phyloP scores from a whole-genome alignment of 2,113 vertebrate genomes.

The Pelecanus crispus region DNA sequence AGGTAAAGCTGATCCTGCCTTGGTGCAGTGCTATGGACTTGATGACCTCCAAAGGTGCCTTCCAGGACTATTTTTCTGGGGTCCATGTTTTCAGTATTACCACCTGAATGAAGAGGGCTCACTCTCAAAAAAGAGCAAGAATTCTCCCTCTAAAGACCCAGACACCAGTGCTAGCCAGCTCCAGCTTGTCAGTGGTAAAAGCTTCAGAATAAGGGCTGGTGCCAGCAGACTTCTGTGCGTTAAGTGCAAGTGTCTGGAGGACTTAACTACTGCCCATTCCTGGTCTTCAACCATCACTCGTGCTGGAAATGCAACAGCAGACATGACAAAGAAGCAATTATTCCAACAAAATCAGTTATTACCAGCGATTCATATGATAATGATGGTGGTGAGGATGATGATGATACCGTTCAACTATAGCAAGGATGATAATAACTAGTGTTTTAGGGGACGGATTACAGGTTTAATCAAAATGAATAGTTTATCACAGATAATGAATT shows the following conservation, averaged over 20 bases:
- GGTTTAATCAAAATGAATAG: constrained; percentile 62
- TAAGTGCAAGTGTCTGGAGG: background rate
- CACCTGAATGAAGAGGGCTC: background rate
- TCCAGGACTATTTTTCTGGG: background rate
- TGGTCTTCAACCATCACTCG: constrained; percentile 10
- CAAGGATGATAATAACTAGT: constrained; percentile 57
- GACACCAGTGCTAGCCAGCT: background rate
- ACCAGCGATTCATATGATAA: constrained; percentile 66
- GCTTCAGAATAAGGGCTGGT: background rate
- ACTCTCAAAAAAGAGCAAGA: background rate
- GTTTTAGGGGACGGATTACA: constrained; percentile 45
- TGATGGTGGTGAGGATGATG: constrained; percentile 54
- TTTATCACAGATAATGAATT: constrained; percentile 61
- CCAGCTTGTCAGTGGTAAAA: background rate
- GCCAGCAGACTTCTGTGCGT: background rate
- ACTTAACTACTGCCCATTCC: constrained; percentile 30
- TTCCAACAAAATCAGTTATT: constrained; percentile 64
- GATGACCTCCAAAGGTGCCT: background rate
- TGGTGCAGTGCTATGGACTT: background rate
- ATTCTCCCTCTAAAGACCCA: background rate
- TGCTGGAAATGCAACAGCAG: constrained; percentile 30
- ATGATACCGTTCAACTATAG: constrained; percentile 38
- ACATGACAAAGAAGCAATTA: constrained; percentile 60
- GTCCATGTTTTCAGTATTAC: background rate
- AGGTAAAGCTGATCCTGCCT: background rate